Conservation (phyloP, 1,140 invertebrate species). For the Carcinoscorpius rotundicauda region DNA sequence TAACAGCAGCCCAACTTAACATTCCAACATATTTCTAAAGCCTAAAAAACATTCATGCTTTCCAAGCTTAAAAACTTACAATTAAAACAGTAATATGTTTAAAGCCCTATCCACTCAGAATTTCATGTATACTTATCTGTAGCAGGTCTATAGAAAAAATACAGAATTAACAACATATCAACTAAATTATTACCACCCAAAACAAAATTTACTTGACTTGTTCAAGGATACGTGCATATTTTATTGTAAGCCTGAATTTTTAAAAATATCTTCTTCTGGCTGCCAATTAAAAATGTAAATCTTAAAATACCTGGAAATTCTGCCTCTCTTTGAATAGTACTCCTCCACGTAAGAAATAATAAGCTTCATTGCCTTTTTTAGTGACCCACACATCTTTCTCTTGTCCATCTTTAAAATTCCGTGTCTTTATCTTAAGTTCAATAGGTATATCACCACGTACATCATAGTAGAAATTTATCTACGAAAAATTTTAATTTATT, state of each 20-base stretch:
- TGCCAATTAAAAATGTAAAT: neutral
- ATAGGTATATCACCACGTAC: slow-evolving; percentile 8
- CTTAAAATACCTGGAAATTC: slow-evolving; percentile 9
- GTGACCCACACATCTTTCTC: slow-evolving; percentile 13
- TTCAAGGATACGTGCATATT: neutral
- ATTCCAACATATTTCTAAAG: too few relatives aligned
- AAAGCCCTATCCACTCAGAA: too few relatives aligned
- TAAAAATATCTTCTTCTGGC: neutral
- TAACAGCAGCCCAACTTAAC: too few relatives aligned
- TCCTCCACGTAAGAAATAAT: slow-evolving; percentile 10
- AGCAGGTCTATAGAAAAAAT: too few relatives aligned
- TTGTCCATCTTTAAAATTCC: slow-evolving; percentile 7
- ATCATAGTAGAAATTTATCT: slow-evolving; percentile 13
- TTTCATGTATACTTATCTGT: too few relatives aligned
- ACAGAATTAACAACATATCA: too few relatives aligned
- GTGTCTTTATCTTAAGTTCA: slow-evolving; percentile 8
- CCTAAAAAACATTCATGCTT: too few relatives aligned
- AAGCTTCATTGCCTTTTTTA: slow-evolving; percentile 15
- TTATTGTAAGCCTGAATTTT: neutral
- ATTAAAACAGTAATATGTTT: too few relatives aligned
- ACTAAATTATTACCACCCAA: too few relatives aligned
- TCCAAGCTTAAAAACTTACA: too few relatives aligned
- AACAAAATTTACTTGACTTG: too few relatives aligned
- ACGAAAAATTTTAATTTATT: neutral
- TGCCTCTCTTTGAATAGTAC: slow-evolving; percentile 9